Percentiles rank a stretch among this genome's conserved stretches.
phyloP scores from a whole-genome alignment of 2,888 invertebrate species.

The Diaprepes abbreviatus region DNA sequence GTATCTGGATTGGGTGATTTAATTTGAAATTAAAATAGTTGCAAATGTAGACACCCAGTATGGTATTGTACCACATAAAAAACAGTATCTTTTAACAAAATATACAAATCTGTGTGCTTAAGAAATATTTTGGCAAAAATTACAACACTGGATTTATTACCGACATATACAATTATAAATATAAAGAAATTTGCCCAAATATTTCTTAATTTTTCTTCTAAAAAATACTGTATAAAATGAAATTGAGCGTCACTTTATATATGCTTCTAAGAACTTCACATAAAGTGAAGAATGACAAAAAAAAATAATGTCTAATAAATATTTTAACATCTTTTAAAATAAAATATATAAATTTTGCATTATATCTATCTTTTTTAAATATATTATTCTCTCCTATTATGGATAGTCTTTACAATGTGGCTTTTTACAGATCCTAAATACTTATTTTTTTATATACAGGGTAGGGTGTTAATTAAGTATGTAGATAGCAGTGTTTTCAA shows the following conservation, averaged over 20 bases:
- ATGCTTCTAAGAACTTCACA: slow-evolving; percentile 16
- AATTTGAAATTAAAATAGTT: no score
- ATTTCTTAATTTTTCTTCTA: neutral
- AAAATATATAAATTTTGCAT: slow-evolving; percentile 39
- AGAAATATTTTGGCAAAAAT: slow-evolving; percentile 14
- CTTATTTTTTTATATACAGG: no score
- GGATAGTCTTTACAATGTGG: slow-evolving; percentile 14
- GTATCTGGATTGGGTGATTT: no score
- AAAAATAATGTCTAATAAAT: slow-evolving; percentile 36
- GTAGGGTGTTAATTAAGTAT: no score
- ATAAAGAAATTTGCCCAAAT: slow-evolving; percentile 10
- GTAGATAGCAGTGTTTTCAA: no score
- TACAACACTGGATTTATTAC: neutral
- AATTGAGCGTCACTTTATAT: slow-evolving; percentile 20
- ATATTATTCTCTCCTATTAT: slow-evolving; percentile 14
- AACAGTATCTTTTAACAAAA: neutral
- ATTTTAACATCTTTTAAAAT: slow-evolving; percentile 39
- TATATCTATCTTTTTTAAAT: slow-evolving; percentile 25
- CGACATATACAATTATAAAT: neutral
- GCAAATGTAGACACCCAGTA: no score
- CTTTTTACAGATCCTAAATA: slow-evolving; percentile 15
- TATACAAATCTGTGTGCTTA: neutral
- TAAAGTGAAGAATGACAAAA: slow-evolving; percentile 21
- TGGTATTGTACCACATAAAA: neutral
- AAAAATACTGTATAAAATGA: slow-evolving; percentile 38